Base-by-base conservation (phyloP, 2,113 vertebrate species). In the Neodontobutis hainanensis region DNA sequence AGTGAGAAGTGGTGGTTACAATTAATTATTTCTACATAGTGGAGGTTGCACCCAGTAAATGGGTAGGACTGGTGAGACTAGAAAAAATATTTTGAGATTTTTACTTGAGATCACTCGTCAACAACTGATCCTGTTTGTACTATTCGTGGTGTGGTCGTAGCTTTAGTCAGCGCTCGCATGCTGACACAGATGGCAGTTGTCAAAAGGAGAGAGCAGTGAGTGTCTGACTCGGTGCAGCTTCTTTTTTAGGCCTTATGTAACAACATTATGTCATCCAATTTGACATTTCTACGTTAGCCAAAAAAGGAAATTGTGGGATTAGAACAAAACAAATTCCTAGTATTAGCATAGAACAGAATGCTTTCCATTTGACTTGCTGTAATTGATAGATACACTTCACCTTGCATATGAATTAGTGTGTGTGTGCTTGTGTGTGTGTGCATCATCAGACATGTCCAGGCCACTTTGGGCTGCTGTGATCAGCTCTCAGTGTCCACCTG, bases 401-500 rank as follows among this genome's bases (percentile, higher is more conserved):
- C 14, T 32, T 55, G 32, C 42, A 47, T 64, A 36, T 47, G 4
- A 72, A 60, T 34, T 16, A 8, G 35, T 64, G 58, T 46, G 48
- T 46, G 56, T 51, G 36, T 46, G 52, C 53, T 15, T 27, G 48
- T 60, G 73, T 32, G 56, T 52, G 49, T 49, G 57, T 74, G 69
- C 68, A 56, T 68, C 55, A 61, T 66, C 69, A 49, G 34, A 58
- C 55, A 27, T 70, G 73, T 48, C 63, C 50, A 8, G 34, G 59
- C 59, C 40, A 75, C 64, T 78, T 68, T 72, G 43, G 47, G 60
- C 45, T 36, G 55, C 71, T 68, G 40, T 78, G 76, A 78, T 78
- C 74, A 77, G 51, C 73, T 68, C 65, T 60, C 52, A 15, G 0
- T 44, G 61, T 62, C 73, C 79, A 77, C 61, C 74, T 77, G 73